phyloP scores from a whole-genome alignment of 2,888 invertebrate species.

The Drosophila suboccidentalis region DNA sequence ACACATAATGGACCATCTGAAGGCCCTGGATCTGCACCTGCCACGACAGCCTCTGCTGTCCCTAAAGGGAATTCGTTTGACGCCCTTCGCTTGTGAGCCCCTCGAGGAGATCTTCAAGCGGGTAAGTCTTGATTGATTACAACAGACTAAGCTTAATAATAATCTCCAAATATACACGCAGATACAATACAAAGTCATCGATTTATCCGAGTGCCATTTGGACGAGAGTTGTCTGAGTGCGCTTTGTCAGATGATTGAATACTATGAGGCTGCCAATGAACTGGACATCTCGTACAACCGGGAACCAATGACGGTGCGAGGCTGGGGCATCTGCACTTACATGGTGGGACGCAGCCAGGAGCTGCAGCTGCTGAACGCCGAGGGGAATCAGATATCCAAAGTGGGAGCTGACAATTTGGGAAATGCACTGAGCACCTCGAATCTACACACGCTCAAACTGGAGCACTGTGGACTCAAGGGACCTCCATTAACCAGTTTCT shows the following conservation, averaged over 20 bases:
- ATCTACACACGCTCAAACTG: constrained; percentile 91
- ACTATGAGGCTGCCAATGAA: constrained; percentile 93
- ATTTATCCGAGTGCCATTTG: constrained; percentile 84
- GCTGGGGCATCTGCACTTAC: constrained; percentile 92
- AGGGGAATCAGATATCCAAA: constrained; percentile 84
- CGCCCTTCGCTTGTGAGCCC: constrained; percentile 91
- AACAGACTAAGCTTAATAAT: constrained; percentile 64
- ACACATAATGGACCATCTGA: constrained; percentile 90
- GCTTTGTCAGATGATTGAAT: constrained; percentile 96
- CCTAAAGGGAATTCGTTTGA: constrained; percentile 88
- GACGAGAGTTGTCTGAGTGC: constrained; percentile 89
- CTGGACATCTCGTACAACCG: constrained; percentile 92
- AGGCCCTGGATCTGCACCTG: constrained; percentile 86
- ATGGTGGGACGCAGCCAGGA: constrained; percentile 85
- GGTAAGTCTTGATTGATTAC: constrained; percentile 74
- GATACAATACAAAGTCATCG: constrained; percentile 85
- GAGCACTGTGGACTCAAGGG: constrained; percentile 92
- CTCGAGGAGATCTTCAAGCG: constrained; percentile 93
- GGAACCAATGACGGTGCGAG: constrained; percentile 89
- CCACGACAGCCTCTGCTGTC: constrained; percentile 88
- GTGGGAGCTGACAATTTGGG: constrained; percentile 89
- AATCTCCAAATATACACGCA: constrained; percentile 79
- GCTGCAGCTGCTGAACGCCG: constrained; percentile 83
- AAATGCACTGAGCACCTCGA: constrained; percentile 90
- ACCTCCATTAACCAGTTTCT: constrained; percentile 90